Evolutionary conservation across 2,888 invertebrate genomes (phyloP).

Genomic region (Tortricodes alternella): DNA sequence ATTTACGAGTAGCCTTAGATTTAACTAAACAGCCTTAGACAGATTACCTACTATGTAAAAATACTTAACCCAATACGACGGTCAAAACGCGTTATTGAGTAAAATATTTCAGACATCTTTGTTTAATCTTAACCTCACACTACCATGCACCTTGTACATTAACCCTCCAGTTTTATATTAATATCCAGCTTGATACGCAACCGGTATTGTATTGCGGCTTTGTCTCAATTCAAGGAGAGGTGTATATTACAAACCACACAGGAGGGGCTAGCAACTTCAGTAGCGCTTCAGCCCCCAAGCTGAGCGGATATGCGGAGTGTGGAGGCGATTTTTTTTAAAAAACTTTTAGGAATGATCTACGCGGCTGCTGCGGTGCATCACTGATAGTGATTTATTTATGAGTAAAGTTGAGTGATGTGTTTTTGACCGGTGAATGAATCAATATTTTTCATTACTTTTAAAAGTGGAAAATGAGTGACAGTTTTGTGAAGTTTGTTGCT

Average conservation of each 20-base stretch:
- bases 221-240: conserved; percentile 7
- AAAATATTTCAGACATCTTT: too few relatives aligned
- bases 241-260: conserved; percentile 14
- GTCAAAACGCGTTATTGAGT: too few relatives aligned
- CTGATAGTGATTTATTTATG: neutral
- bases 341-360: conserved; percentile 55
- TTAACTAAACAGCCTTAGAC: too few relatives aligned
- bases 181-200: neutral
- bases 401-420: conserved; percentile 16
- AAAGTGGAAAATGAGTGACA: conserved; percentile 32
- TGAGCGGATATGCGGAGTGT: conserved; percentile 49
- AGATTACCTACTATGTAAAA: too few relatives aligned
- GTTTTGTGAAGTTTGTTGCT: conserved; percentile 37
- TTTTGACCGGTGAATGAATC: conserved; percentile 16
- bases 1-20: too few relatives aligned
- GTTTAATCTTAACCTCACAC: neutral
- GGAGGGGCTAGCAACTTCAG: conserved; percentile 47
- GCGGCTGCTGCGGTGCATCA: conserved; percentile 35
- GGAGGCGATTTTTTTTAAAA: conserved; percentile 54
- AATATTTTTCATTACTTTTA: conserved; percentile 1
- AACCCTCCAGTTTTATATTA: neutral
- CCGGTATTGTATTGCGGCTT: conserved; percentile 12
- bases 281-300: conserved; percentile 62
- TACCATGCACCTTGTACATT: neutral
- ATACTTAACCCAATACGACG: too few relatives aligned